Conservation (phyloP, 2,888 invertebrate species). For the Tiliacea aurago region DNA sequence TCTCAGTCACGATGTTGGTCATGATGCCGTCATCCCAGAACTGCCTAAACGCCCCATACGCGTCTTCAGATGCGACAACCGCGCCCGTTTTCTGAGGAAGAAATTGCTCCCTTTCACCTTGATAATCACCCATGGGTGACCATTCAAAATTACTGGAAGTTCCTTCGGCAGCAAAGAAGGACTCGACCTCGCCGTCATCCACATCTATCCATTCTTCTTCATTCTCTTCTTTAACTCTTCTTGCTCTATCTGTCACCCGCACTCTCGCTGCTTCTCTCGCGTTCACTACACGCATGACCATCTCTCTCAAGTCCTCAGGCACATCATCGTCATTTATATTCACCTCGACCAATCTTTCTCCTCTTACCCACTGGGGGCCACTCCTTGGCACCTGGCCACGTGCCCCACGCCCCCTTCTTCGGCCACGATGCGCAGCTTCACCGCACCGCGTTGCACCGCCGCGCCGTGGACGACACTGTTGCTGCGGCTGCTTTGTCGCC, state of each 20-base stretch:
- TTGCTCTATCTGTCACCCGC: background rate
- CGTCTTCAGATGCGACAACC: background rate
- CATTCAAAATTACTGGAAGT: background rate
- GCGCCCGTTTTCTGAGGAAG: background rate
- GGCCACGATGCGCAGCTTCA: too few species aligned
- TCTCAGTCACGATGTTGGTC: background rate
- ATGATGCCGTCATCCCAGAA: background rate
- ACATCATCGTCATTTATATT: background rate
- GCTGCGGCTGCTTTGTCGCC: too few species aligned
- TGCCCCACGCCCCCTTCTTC: too few species aligned
- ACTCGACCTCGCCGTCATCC: background rate
- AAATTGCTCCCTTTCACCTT: background rate
- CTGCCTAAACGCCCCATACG: constrained; percentile 7
- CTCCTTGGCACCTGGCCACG: background rate
- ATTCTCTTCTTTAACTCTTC: background rate
- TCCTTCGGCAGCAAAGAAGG: background rate
- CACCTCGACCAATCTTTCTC: too few species aligned
- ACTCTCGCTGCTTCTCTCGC: background rate
- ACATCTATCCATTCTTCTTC: background rate
- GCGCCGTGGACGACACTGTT: too few species aligned
- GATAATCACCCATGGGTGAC: constrained; percentile 4
- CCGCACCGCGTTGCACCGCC: too few species aligned
- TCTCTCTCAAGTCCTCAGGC: background rate
- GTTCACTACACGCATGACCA: background rate
- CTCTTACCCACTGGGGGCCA: too few species aligned